Evolutionary conservation across 2,113 vertebrate species (phyloP).

Genomic region (Thamnophis sirtalis): DNA sequence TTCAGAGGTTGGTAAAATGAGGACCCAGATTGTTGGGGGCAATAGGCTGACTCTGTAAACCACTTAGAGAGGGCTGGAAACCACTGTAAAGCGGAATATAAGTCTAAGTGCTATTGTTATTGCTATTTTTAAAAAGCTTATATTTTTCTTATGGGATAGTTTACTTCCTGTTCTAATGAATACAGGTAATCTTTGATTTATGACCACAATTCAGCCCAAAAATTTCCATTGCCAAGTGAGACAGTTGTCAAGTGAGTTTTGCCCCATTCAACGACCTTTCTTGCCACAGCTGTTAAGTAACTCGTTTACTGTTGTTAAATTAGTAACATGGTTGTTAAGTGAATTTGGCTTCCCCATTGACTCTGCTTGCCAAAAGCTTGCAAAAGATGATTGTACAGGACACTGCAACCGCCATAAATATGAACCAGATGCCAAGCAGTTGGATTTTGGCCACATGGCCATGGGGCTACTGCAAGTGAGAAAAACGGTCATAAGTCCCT

Average conservation of each 20-base stretch:
- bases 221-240: background rate
- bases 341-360: background rate
- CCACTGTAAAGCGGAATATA: no score
- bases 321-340: background rate
- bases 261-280: background rate
- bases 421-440: background rate
- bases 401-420: background rate
- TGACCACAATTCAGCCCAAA: background rate
- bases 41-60: no score
- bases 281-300: background rate
- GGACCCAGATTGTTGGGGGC: no score
- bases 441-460: background rate
- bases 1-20: no score
- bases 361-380: no score
- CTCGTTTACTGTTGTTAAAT: background rate
- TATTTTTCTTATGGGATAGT: background rate
- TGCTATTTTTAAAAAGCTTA: background rate
- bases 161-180: background rate
- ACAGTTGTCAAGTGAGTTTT: background rate
- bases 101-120: no score
- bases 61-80: no score
- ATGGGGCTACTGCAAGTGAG: background rate
- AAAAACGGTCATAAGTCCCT: background rate
- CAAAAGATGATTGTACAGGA: no score
- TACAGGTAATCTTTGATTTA: background rate